Evolutionary conservation across 2,888 invertebrate species (phyloP).

Genomic region (Leucozona laternaria): DNA sequence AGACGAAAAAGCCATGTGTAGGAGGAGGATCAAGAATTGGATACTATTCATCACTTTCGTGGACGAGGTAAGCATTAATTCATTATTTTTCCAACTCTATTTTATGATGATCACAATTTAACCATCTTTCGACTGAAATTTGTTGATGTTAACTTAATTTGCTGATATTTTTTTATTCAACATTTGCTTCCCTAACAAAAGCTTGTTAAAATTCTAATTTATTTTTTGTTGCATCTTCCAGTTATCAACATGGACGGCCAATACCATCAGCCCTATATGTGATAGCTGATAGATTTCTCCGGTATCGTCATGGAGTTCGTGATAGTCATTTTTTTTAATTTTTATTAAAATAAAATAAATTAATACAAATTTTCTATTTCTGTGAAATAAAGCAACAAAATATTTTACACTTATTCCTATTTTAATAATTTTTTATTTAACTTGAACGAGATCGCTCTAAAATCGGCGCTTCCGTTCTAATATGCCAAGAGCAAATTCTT

Average conservation of each 20-base stretch:
- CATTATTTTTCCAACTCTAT: background rate
- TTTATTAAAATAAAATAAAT: too few relatives aligned
- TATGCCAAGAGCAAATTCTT: too few relatives aligned
- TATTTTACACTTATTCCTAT: too few relatives aligned
- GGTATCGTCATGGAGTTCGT: background rate
- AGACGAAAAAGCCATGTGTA: background rate
- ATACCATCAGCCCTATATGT: too few relatives aligned
- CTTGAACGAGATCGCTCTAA: too few relatives aligned
- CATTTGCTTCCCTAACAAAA: background rate
- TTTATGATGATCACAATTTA: constrained; percentile 76
- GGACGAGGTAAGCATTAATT: constrained; percentile 63
- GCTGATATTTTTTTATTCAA: constrained; percentile 25
- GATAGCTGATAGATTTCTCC: too few relatives aligned
- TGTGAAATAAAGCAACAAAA: too few relatives aligned
- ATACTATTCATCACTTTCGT: background rate
- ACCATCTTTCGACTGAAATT: constrained; percentile 80
- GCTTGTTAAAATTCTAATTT: background rate
- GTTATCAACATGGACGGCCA: constrained; percentile 35
- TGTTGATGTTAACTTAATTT: constrained; percentile 50
- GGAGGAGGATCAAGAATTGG: constrained; percentile 20
- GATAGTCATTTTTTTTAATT: too few relatives aligned
- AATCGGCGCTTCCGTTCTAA: too few relatives aligned
- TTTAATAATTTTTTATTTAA: too few relatives aligned
- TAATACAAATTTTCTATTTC: too few relatives aligned
- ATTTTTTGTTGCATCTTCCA: constrained; percentile 28